These are phyloP conservation scores for Empis stercorea DNA, from an alignment of 2,888 invertebrate species.

Conservation along the genomic window DNA sequence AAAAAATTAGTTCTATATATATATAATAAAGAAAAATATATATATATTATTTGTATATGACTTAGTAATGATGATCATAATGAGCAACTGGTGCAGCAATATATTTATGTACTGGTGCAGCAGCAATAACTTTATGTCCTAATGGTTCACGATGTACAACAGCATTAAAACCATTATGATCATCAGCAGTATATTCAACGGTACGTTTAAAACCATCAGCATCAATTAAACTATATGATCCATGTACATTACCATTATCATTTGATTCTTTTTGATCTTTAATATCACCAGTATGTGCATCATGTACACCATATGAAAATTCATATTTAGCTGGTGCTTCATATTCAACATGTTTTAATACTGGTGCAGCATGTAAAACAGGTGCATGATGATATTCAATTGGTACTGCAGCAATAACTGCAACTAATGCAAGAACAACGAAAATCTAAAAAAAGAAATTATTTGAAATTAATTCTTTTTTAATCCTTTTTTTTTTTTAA, in stretches of 20 bases:
- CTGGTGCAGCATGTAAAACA: conserved; percentile 7
- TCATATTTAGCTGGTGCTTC: conserved; percentile 34
- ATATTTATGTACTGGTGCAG: not conserved
- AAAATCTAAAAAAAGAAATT: not conserved
- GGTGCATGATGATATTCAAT: not conserved
- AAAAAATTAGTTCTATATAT: no score
- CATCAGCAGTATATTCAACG: conserved; percentile 42
- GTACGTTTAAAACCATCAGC: conserved; percentile 42
- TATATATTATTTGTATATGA: not conserved
- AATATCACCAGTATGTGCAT: conserved; percentile 40
- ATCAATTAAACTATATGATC: conserved; percentile 41
- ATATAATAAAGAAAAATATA: no score
- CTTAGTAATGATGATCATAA: not conserved
- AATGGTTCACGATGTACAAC: conserved; percentile 40
- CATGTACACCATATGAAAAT: conserved; percentile 39
- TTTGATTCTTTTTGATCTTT: conserved; percentile 41
- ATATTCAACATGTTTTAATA: conserved; percentile 19
- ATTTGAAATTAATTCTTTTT: no score
- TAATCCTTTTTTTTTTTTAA: no score
- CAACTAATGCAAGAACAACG: not conserved
- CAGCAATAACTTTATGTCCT: conserved; percentile 1
- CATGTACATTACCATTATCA: conserved; percentile 40
- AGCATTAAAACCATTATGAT: conserved; percentile 43
- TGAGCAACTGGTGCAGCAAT: not conserved
- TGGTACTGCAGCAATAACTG: not conserved